Evolutionary conservation across 2,888 invertebrate species (phyloP), one percentile per base, ranked within the genome.

Genomic region (Mimas tiliae): DNA sequence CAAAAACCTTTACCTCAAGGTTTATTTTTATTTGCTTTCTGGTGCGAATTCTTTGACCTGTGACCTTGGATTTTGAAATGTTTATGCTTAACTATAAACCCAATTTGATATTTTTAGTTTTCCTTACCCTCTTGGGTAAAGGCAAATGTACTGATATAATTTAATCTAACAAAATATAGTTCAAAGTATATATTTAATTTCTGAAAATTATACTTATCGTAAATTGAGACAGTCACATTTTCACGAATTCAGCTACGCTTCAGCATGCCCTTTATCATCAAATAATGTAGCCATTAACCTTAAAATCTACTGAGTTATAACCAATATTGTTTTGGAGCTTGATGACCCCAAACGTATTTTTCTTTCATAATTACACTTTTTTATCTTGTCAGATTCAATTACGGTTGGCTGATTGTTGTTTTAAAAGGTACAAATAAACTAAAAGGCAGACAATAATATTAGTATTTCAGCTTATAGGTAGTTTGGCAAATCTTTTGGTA

Each of bases 21-120:
- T 58, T 58, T 58, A 58, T 58, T 58, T 65, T 50, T 58, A 65
- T 65, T 58, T 38, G 38, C 58, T 9, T 19, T 21, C 33, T 14
- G 33, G 19, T 50, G 19, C 9, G 50, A 50, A 64, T 64, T 64
- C 53, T 12, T 33, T 45, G 33, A 53, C 47, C 34, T 47, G 19
- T 27, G 12, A 33, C 58, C 42, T 58, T 58, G 58, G 42, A 58
- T 38, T 19, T 58, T 6, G 19, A 58, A 58, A 42, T 19, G 42
- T 16, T 38, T 19, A 12, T 12, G 34, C 21, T 33, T 19, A 42
- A 42, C 1, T 21, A 50, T 42, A 42, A 11, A 42, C 1, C 42
- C 11, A 8, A 42, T 42, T 34, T 3, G 9, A 42, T 42, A 1
- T 11, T 9, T 42, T 42, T 42, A 8, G 1, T 11, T 42, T 42